Conservation (phyloP, 2,888 invertebrate species). For the Leistus spinibarbis region DNA sequence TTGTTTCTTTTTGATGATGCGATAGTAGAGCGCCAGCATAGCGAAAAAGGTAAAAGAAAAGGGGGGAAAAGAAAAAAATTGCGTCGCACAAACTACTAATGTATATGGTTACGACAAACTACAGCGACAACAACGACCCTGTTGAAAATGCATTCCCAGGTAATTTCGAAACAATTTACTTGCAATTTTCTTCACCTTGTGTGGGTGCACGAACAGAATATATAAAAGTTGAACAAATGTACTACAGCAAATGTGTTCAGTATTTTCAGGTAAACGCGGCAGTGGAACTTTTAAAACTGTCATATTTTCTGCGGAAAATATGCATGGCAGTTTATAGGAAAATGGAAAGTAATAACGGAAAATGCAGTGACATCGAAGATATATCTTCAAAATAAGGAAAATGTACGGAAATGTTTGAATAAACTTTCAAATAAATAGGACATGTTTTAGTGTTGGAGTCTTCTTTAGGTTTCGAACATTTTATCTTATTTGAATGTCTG, state of each 20-base stretch:
- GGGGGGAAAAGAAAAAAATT: background rate
- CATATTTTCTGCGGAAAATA: background rate
- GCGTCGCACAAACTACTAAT: conserved; percentile 19
- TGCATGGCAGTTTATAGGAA: background rate
- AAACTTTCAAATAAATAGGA: background rate
- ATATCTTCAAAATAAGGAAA: background rate
- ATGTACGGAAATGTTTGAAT: background rate
- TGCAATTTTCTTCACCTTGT: conserved; percentile 4
- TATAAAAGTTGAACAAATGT: conserved; percentile 7
- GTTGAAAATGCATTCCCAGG: conserved; percentile 15
- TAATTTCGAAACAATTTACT: conserved; percentile 30
- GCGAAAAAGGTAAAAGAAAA: background rate
- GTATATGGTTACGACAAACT: conserved; percentile 10
- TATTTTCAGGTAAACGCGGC: background rate
- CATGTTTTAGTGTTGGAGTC: background rate
- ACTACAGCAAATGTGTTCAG: background rate
- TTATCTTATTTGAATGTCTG: too few species aligned
- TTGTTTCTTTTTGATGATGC: conserved; percentile 11
- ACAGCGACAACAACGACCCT: background rate
- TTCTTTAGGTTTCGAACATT: too few species aligned
- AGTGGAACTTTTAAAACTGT: background rate
- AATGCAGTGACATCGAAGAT: background rate
- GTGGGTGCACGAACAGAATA: background rate
- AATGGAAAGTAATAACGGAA: background rate
- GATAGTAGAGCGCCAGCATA: background rate